These are phyloP conservation scores for Diorhabda elongata DNA, from an alignment of 1,140 invertebrate species.

Conservation along the genomic window DNA sequence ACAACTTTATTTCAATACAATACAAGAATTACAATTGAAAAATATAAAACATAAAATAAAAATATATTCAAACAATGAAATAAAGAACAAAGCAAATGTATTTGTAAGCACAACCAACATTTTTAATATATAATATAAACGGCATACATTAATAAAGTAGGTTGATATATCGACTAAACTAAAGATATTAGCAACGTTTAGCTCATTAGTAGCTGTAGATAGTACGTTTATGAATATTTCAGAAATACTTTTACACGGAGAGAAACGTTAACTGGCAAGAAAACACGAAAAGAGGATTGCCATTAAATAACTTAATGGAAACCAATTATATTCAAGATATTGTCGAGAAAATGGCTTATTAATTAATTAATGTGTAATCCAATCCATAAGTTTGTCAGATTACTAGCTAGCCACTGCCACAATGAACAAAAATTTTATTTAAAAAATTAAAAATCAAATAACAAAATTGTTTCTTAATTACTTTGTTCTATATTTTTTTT, in stretches of 20 bases:
- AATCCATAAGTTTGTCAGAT: neutral
- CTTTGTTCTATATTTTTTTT: neutral
- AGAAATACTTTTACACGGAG: neutral
- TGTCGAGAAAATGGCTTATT: neutral
- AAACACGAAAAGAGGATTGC: neutral
- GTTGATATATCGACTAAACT: neutral
- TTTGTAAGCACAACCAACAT: neutral
- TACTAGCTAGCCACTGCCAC: neutral
- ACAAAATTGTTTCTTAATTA: neutral
- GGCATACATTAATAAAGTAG: neutral
- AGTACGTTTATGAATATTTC: neutral
- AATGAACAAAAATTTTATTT: neutral
- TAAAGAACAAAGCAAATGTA: neutral
- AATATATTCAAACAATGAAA: neutral
- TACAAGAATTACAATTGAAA: neutral
- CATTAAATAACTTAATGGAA: neutral
- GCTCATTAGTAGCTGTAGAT: neutral
- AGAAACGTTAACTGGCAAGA: neutral
- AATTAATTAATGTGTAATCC: neutral
- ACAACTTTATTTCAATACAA: conserved; percentile 1
- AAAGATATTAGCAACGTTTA: neutral
- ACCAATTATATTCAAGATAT: neutral
- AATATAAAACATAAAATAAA: conserved; percentile 3
- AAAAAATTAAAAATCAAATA: neutral
- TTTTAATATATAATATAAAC: no score